A percentile compares a stretch with the other conserved stretches of the same genome.
Evolutionary conservation across 2,797 vertebrate species (phyloP).

Genomic region (Labroides dimidiatus): DNA sequence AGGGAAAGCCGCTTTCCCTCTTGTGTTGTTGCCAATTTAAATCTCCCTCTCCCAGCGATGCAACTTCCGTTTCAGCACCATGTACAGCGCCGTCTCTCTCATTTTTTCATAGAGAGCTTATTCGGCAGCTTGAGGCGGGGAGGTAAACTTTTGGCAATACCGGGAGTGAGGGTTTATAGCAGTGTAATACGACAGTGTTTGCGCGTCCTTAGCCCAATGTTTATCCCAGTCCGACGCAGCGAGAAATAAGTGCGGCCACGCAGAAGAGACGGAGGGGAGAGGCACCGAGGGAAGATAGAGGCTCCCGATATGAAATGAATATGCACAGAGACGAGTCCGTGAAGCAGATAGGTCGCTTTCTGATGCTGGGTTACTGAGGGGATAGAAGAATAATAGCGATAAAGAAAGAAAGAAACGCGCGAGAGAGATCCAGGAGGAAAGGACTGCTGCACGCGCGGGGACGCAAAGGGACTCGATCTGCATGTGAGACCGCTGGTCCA

Average conservation of each 20-base stretch:
- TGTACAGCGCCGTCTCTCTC: conserved; percentile 77
- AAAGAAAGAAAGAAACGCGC: conserved; percentile 10
- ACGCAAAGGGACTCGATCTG: conserved; percentile 81
- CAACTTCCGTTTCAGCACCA: conserved; percentile 88
- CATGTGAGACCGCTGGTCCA: conserved; percentile 87
- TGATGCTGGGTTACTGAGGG: conserved; percentile 84
- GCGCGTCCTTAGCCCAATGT: conserved; percentile 56
- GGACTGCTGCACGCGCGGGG: conserved; percentile 71
- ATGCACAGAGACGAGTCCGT: conserved; percentile 88
- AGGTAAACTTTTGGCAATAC: conserved; percentile 89
- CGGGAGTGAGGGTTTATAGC: conserved; percentile 46
- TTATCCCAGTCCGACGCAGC: conserved; percentile 45
- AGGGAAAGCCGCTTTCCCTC: not conserved
- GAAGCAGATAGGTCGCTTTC: conserved; percentile 82
- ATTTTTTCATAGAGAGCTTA: conserved; percentile 61
- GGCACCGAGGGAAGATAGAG: conserved; percentile 63
- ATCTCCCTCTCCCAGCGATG: conserved; percentile 90
- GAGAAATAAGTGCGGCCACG: conserved; percentile 46
- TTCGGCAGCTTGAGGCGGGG: conserved; percentile 77
- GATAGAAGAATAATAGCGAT: conserved; percentile 19
- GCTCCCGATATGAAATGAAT: conserved; percentile 80
- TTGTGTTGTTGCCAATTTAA: conserved; percentile 73
- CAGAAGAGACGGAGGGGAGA: conserved; percentile 49
- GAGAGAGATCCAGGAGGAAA: conserved; percentile 61
- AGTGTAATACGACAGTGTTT: conserved; percentile 22